phyloP scores from a whole-genome alignment of 2,888 invertebrate species.

The Eupithecia centaureata region DNA sequence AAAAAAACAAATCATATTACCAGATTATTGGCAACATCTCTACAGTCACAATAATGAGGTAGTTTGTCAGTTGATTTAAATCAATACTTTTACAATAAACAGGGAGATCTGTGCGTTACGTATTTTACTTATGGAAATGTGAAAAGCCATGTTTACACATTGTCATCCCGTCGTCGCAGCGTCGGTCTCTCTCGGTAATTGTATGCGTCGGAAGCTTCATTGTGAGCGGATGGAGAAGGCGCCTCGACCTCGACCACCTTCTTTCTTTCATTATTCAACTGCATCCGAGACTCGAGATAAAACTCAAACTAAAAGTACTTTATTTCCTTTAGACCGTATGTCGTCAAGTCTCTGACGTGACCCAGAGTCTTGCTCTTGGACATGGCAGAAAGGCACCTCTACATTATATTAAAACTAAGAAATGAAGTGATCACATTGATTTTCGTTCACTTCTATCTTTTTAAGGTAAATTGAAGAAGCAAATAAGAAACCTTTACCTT shows the following conservation, averaged over 20 bases:
- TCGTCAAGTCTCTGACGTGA: too few species aligned
- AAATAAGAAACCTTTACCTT: too few species aligned
- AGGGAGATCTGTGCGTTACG: neutral
- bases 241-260: slow-evolving; percentile 52
- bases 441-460: too few species aligned
- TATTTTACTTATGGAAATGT: slow-evolving; percentile 59
- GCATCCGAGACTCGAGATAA: slow-evolving; percentile 46
- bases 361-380: too few species aligned
- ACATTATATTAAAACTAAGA: too few species aligned
- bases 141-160: slow-evolving; percentile 59
- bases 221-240: slow-evolving; percentile 46
- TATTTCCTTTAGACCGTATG: too few species aligned
- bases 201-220: slow-evolving; percentile 45
- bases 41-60: neutral
- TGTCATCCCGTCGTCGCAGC: slow-evolving; percentile 36
- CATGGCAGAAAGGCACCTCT: too few species aligned
- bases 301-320: too few species aligned
- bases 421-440: too few species aligned
- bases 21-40: neutral
- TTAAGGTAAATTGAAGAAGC: too few species aligned
- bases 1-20: too few species aligned
- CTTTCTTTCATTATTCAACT: slow-evolving; percentile 50
- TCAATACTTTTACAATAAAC: neutral
- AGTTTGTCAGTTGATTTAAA: neutral
- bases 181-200: slow-evolving; percentile 40